These are phyloP conservation scores for Bucco capensis DNA, from an alignment of 2,113 vertebrate genomes.

Conservation along the genomic window DNA sequence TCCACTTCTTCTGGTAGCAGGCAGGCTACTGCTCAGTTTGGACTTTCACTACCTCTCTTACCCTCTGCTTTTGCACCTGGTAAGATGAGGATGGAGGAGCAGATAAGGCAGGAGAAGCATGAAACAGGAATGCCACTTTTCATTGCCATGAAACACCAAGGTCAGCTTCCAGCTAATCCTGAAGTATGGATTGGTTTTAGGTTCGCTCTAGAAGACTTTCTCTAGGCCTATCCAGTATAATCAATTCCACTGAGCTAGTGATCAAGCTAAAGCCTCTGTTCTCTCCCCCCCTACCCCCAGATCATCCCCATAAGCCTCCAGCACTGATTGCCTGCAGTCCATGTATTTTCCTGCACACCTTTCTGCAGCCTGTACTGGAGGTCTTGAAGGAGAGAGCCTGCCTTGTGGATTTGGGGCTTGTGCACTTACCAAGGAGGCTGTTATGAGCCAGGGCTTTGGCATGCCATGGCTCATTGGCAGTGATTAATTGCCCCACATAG, in stretches of 20 bases:
- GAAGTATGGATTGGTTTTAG: not conserved
- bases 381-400: conserved; percentile 18
- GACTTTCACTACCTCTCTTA: conserved; percentile 53
- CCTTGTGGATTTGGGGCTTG: not conserved
- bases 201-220: not conserved
- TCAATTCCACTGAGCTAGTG: not conserved
- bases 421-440: conserved; percentile 13
- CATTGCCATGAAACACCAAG: not conserved
- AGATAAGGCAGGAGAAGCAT: not conserved
- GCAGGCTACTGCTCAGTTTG: conserved; percentile 56
- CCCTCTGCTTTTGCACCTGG: not conserved
- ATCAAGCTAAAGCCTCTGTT: not conserved
- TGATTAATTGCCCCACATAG: conserved; percentile 81
- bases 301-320: not conserved
- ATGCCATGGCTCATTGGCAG: conserved; percentile 79
- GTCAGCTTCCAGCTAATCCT: not conserved
- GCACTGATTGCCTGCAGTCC: not conserved
- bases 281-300: rapidly evolving
- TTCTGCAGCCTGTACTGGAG: not conserved
- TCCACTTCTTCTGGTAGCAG: conserved; percentile 63
- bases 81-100: not conserved
- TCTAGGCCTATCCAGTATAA: not conserved
- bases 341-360: conserved; percentile 7
- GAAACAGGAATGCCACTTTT: not conserved
- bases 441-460: conserved; percentile 64